phyloP scores from a whole-genome alignment of 2,888 invertebrate species.

The Salpingus planirostris region DNA sequence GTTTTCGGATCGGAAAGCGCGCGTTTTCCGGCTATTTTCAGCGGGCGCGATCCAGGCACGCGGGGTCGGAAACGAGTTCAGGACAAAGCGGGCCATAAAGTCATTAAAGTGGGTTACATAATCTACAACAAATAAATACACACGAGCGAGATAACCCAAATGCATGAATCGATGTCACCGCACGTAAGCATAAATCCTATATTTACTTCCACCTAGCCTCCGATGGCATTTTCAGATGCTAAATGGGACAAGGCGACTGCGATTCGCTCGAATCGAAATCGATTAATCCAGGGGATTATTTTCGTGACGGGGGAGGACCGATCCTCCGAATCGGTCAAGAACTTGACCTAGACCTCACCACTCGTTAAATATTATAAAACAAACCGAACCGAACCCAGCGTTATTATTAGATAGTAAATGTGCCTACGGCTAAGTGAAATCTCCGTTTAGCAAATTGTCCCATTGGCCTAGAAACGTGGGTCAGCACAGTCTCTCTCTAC shows the following conservation, averaged over 20 bases:
- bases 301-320: too few relatives aligned
- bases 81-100: conserved; percentile 9
- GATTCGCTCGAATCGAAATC: too few relatives aligned
- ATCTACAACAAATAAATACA: conserved; percentile 15
- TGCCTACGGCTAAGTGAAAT: conserved; percentile 29
- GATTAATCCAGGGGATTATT: too few relatives aligned
- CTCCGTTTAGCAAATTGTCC: conserved; percentile 30
- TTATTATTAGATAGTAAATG: conserved; percentile 27
- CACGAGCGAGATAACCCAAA: conserved; percentile 16
- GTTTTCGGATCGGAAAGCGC: too few relatives aligned
- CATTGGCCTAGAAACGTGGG: conserved; percentile 29
- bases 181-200: too few relatives aligned
- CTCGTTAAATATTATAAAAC: conserved; percentile 19
- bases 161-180: conserved; percentile 15
- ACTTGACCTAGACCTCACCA: conserved; percentile 25
- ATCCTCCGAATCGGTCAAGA: conserved; percentile 18
- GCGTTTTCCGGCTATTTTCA: too few relatives aligned
- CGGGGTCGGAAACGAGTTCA: too few relatives aligned
- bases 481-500: too few relatives aligned
- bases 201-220: too few relatives aligned
- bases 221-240: too few relatives aligned
- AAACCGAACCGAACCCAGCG: conserved; percentile 8
- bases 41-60: too few relatives aligned
- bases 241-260: too few relatives aligned
- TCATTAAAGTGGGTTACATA: conserved; percentile 19